Conservation (phyloP, 2,797 vertebrate species). For the Poecile montanus region DNA sequence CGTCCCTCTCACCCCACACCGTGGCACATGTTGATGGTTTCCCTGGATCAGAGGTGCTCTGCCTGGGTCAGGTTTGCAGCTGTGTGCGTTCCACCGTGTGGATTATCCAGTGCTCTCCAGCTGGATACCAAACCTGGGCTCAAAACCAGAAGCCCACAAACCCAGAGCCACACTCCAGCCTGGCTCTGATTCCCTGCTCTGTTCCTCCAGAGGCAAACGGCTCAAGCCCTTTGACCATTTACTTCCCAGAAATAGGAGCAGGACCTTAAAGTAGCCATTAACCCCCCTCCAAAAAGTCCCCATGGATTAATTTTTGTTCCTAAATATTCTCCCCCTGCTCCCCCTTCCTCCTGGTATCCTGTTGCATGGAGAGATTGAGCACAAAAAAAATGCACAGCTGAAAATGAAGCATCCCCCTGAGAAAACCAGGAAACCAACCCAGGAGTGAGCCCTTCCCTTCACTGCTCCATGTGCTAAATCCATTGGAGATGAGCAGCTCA, state of each 20-base stretch:
- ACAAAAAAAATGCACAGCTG: conserved; percentile 13
- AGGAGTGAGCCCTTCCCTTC: neutral
- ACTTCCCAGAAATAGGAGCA: neutral
- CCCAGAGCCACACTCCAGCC: neutral
- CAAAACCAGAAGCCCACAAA: neutral
- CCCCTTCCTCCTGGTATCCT: neutral
- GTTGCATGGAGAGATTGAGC: neutral
- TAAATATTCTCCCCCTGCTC: neutral
- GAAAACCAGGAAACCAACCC: neutral
- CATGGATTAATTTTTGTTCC: neutral
- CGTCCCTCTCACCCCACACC: neutral
- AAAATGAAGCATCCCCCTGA: neutral
- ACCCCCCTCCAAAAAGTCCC: neutral
- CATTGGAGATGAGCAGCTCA: neutral
- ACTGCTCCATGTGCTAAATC: neutral
- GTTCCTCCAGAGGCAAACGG: neutral
- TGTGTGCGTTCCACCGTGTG: fast-evolving
- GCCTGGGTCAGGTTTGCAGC: neutral
- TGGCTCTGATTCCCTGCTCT: neutral
- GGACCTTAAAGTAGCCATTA: neutral
- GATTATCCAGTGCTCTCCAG: neutral
- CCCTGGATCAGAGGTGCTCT: neutral
- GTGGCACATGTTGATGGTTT: fast-evolving
- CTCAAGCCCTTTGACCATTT: neutral
- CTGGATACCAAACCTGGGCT: neutral